These are phyloP conservation scores for Nomada ruficornis DNA, from an alignment of 2,888 invertebrate genomes.

Conservation along the genomic window DNA sequence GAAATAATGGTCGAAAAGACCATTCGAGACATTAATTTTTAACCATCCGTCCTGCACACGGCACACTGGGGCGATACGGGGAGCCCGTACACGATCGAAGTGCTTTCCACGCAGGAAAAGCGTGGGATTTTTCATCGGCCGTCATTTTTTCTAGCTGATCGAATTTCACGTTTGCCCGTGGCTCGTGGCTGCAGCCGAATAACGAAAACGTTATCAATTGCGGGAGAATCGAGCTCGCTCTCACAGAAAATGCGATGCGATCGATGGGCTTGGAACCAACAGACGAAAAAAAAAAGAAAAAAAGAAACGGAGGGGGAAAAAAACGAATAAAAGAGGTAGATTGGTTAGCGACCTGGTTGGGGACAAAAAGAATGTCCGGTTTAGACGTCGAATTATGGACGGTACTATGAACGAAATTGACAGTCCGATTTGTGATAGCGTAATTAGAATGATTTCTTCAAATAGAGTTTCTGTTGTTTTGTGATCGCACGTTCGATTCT, in stretches of 20 bases:
- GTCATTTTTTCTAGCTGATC: slow-evolving; percentile 60
- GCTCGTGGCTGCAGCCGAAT: slow-evolving; percentile 45
- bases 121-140: slow-evolving; percentile 31
- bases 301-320: neutral
- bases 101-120: slow-evolving; percentile 24
- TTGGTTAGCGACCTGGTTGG: slow-evolving; percentile 28
- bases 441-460: slow-evolving; percentile 68
- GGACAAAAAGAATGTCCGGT: neutral
- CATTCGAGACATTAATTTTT: slow-evolving; percentile 11
- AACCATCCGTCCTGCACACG: neutral
- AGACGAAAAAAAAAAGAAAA: neutral
- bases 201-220: slow-evolving; percentile 72
- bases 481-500: slow-evolving; percentile 46
- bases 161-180: slow-evolving; percentile 58
- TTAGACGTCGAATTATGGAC: slow-evolving; percentile 9
- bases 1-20: too few species aligned
- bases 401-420: slow-evolving; percentile 63
- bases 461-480: slow-evolving; percentile 40
- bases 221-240: slow-evolving; percentile 53
- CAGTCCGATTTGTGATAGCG: slow-evolving; percentile 62
- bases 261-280: slow-evolving; percentile 16
- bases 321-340: slow-evolving; percentile 12
- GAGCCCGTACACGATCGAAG: neutral
- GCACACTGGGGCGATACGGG: neutral
- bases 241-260: slow-evolving; percentile 63